Evolutionary conservation across 64 coral and sea anemone genomes (phyloP).

Genomic region (Platygyra sinensis): DNA sequence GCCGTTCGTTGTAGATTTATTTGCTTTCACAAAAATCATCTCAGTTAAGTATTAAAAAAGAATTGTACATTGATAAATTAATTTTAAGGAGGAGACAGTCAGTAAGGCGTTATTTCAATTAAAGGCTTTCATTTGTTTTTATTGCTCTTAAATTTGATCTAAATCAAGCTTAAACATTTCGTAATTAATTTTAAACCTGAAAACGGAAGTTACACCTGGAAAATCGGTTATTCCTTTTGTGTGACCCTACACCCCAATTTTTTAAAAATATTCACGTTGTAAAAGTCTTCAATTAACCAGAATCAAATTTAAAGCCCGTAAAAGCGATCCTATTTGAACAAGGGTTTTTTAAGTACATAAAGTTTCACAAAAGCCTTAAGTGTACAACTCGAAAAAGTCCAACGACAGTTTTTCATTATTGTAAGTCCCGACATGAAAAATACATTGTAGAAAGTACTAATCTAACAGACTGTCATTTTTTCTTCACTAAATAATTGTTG

Average conservation of each 20-base stretch:
- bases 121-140: background rate
- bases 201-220: no score
- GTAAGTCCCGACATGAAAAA: background rate
- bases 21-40: no score
- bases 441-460: background rate
- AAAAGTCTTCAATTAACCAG: background rate
- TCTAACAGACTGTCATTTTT: background rate
- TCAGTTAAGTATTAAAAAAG: background rate
- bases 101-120: background rate
- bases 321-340: slow-evolving; percentile 1
- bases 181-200: no score
- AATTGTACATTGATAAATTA: background rate
- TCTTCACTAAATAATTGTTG: slow-evolving; percentile 8
- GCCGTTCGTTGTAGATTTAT: background rate
- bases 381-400: background rate
- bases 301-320: no score
- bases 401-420: background rate
- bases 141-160: background rate
- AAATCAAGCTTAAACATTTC: no score
- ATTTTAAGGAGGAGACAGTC: background rate
- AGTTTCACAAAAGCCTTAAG: background rate
- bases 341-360: background rate
- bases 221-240: no score
- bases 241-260: no score
- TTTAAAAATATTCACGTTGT: no score